Percentiles rank a stretch among this genome's conserved stretches.
Conservation (phyloP, 2,797 vertebrate species). For the Betta splendens region DNA sequence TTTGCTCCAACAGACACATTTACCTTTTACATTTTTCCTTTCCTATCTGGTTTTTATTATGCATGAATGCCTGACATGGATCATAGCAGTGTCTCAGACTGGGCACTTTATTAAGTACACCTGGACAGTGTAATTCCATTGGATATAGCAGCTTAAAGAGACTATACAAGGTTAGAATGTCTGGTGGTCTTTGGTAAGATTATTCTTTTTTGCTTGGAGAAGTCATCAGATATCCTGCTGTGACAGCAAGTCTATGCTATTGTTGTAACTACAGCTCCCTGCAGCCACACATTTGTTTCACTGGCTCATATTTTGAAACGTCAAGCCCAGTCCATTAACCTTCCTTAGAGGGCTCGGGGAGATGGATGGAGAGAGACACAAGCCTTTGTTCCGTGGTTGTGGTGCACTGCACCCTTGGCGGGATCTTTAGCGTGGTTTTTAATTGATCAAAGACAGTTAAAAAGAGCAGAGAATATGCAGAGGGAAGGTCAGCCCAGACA, state of each 20-base stretch:
- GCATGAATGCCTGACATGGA: background rate
- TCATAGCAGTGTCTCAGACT: background rate
- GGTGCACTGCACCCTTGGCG: conserved; percentile 11
- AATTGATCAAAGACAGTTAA: conserved; percentile 57
- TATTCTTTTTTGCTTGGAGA: conserved; percentile 39
- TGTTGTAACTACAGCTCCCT: conserved; percentile 52
- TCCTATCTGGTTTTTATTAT: no score
- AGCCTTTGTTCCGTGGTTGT: conserved; percentile 49
- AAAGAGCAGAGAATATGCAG: conserved; percentile 19
- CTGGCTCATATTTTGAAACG: conserved; percentile 45
- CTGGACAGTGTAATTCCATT: no score
- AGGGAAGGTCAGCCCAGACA: conserved; percentile 36
- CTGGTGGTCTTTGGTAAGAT: conserved; percentile 38
- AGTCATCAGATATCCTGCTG: conserved; percentile 39
- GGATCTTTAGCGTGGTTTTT: conserved; percentile 41
- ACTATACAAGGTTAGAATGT: no score
- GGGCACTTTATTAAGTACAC: no score
- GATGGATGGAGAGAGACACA: background rate
- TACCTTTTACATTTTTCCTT: no score
- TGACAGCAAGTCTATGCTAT: conserved; percentile 42
- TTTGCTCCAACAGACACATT: no score
- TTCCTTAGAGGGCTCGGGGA: conserved; percentile 47
- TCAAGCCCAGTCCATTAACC: conserved; percentile 63
- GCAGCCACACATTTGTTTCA: conserved; percentile 37
- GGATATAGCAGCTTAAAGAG: no score